Conservation (phyloP, 2,888 invertebrate species). For the Hirtodrosophila histrioides region DNA sequence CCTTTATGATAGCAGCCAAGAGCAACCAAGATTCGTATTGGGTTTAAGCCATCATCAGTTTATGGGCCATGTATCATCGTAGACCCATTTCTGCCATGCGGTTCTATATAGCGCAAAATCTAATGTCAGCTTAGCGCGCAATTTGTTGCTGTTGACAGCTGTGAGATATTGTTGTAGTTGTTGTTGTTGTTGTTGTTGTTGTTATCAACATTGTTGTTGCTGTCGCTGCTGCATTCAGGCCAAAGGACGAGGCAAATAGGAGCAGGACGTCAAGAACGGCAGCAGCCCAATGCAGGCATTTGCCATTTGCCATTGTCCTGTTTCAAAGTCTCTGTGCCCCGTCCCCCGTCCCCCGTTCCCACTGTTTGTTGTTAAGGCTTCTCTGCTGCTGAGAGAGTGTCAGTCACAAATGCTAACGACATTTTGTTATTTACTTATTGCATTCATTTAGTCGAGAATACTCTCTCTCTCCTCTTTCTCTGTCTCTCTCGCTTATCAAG, state of each 20-base stretch:
- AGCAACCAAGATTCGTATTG: conserved; percentile 29
- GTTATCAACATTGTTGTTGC: conserved; percentile 20
- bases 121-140: conserved; percentile 77
- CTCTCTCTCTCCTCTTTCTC: conserved; percentile 14
- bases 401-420: conserved; percentile 76
- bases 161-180: conserved; percentile 65
- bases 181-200: conserved; percentile 32
- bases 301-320: conserved; percentile 67
- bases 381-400: conserved; percentile 55
- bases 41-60: conserved; percentile 22
- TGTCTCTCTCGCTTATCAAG: conserved; percentile 15
- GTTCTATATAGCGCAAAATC: conserved; percentile 60
- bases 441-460: conserved; percentile 75
- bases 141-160: conserved; percentile 76
- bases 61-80: conserved; percentile 54
- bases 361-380: conserved; percentile 23
- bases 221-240: conserved; percentile 45
- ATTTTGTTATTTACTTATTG: conserved; percentile 81
- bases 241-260: conserved; percentile 49
- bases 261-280: conserved; percentile 64
- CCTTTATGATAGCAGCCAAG: conserved; percentile 5
- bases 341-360: too few species aligned
- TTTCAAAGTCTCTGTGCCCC: conserved; percentile 27
- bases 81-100: conserved; percentile 61
- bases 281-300: conserved; percentile 61